Evolutionary conservation across 2,113 vertebrate species (phyloP), one percentile per base, ranked within the genome.

Genomic region (Mola mola): DNA sequence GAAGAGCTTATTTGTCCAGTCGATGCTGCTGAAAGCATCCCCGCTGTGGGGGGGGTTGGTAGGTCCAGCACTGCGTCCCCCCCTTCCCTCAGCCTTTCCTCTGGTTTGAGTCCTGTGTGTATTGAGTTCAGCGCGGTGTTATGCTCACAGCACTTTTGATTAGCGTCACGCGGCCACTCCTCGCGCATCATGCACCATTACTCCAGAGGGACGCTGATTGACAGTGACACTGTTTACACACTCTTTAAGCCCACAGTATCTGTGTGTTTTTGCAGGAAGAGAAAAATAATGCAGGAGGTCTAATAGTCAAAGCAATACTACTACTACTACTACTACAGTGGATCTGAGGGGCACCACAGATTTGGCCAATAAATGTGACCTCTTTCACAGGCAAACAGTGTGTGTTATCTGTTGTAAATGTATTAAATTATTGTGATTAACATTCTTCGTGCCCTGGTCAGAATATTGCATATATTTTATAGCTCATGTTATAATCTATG

Each of bases 91-190:
- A 60, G 65, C n/a, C 48, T 22, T 70, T 31, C 47, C 77, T 72
- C 70, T 56, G 52, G 72, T 71, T 73, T 55, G 25, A 66, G 55
- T 66, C 78, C 81, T 69, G 46, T 53, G 56, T 66, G 65, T 86
- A 81, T 63, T 84, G 75, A 85, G 80, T 90, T 82, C 83, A 85
- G 28, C 69, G 59, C 80, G 78, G 87, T 51, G 84, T 79, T 86
- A 62, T 59, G 47, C 82, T 89, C 21, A 20, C 87, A 86, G 79
- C 75, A 52, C 86, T 82, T 89, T 92, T 91, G 92, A 91, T 92
- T 92, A 90, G 67, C 69, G 53, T 81, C 87, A 89, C 84, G 87
- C 83, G 90, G 86, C 80, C 86, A 84, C 48, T 72, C 75, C 82
- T 72, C 81, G 65, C 75, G 74, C 88, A 88, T 78, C 85, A 91